Evolutionary conservation across 2,797 vertebrate species (phyloP), one percentile per base, ranked within the genome.

Genomic region (Ataeniobius toweri): DNA sequence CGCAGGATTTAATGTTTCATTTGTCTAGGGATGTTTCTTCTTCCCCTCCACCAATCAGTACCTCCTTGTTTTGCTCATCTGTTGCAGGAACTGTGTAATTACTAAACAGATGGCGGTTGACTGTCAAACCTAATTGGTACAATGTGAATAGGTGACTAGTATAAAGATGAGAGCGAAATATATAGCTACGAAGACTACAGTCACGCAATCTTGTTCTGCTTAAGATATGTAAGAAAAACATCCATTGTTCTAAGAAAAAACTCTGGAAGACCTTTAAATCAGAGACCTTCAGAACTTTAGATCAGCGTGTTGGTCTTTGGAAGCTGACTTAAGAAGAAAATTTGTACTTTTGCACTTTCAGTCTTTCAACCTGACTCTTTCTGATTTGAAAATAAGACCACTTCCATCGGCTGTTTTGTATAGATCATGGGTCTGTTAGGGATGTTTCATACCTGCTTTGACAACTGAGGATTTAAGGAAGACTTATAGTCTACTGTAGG

Each of bases 1-100:
- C 59, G 80, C 77, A 73, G 58, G 76, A 74, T 88, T 89, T 89
- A 78, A 88, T 79, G 85, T 91, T 82, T 80, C 85, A 83, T 79
- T 51, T 18, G 82, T 88, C 70, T 9, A 9, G 73, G 75, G 73
- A 83, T 73, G 28, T 77, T 84, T 85, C 72, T 78, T 78, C 74
- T 80, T 83, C 77, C 84, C 74, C 78, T 81, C 80, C 51, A 80
- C 74, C 83, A 73, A 86, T 89, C 78, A 75, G 65, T 71, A 55
- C 72, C 80, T 88, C 58, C 85, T 91, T 72, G 8, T 84, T 80
- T 80, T 75, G 58, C 68, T 84, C 80, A 75, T 85, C 84, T 79
- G 75, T 61, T 61, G 75, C 72, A 79, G 68, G 79, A 79, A 80
- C 58, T 31, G 61, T 67, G 83, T 85, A 80, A 90, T 91, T 78